Evolutionary conservation across 2,888 invertebrate genomes (phyloP).

Genomic region (Melipona beecheii): DNA sequence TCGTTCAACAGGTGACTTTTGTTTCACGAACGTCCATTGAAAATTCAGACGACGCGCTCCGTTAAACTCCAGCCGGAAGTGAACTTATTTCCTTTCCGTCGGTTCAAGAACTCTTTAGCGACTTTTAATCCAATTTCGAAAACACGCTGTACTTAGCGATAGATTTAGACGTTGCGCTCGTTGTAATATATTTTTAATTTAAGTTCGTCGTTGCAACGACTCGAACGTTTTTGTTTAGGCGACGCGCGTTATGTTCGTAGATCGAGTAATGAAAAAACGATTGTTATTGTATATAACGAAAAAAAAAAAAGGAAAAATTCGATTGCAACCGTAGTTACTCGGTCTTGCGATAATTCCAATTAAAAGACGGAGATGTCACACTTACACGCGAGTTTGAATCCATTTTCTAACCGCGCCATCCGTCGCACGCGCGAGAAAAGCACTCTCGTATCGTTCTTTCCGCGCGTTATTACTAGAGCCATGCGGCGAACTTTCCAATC

Average conservation of each 20-base stretch:
- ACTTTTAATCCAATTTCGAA: not conserved
- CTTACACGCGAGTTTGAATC: not conserved
- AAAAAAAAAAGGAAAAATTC: not conserved
- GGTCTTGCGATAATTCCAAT: not conserved
- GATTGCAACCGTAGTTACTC: not conserved
- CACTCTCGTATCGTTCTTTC: not conserved
- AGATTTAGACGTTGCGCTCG: not conserved
- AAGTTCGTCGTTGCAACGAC: constrained; percentile 21
- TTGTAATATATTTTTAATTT: constrained; percentile 17
- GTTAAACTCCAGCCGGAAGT: not conserved
- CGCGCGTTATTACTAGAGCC: not conserved
- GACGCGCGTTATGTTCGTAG: not conserved
- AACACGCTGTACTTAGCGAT: not conserved
- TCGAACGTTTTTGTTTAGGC: not conserved
- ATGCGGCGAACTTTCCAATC: not conserved
- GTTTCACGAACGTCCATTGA: not conserved
- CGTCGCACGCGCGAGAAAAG: not conserved
- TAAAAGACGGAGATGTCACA: not conserved
- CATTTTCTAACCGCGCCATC: not conserved
- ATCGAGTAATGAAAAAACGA: not conserved
- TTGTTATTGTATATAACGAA: not conserved
- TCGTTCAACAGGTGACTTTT: too few relatives aligned
- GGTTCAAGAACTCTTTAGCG: not conserved
- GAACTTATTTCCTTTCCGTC: not conserved
- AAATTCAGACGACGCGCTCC: too few relatives aligned